A percentile compares a stretch with the other conserved stretches of the same genome.
Conservation (phyloP, 1,140 invertebrate species). For the Laodelphax striatellus region DNA sequence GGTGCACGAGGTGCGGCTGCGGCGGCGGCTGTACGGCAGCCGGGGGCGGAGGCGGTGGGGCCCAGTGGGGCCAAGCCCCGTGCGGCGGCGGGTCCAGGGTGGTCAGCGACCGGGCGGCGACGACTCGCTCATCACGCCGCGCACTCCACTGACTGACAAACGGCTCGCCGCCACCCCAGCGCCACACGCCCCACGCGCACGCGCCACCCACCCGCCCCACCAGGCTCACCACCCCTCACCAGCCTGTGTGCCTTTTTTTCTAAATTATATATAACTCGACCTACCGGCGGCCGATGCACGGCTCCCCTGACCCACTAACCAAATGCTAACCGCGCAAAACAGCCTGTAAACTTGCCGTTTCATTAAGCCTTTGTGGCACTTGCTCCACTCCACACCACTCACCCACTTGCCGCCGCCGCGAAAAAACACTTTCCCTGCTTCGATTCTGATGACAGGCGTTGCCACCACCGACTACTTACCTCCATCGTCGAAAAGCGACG, state of each 20-base stretch:
- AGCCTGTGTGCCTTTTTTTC: not conserved
- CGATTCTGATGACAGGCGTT: too few relatives aligned
- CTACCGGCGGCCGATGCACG: too few relatives aligned
- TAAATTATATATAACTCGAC: too few relatives aligned
- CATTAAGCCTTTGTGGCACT: too few relatives aligned
- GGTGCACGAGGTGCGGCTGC: conserved; percentile 6
- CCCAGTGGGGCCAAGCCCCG: conserved; percentile 18
- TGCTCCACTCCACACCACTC: too few relatives aligned
- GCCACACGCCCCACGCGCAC: conserved; percentile 19
- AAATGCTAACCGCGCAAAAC: too few relatives aligned
- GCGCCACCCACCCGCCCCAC: conserved; percentile 24
- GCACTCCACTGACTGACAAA: conserved; percentile 1
- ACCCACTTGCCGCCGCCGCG: too few relatives aligned
- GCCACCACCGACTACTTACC: too few relatives aligned
- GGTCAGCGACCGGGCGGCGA: conserved; percentile 12
- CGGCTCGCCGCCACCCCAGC: conserved; percentile 12
- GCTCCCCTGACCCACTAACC: too few relatives aligned
- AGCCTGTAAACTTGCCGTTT: too few relatives aligned
- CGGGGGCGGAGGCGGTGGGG: conserved; percentile 12
- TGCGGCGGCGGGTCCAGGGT: conserved; percentile 1
- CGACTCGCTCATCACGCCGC: conserved; percentile 13
- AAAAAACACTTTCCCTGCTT: too few relatives aligned
- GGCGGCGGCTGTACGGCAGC: conserved; percentile 11
- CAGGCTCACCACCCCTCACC: conserved; percentile 8
- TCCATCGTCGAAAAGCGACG: too few relatives aligned